A percentile compares a stretch with the other conserved stretches of the same genome.
Conservation (phyloP, 1,140 invertebrate genomes). For the Macrosteles quadrilineatus region DNA sequence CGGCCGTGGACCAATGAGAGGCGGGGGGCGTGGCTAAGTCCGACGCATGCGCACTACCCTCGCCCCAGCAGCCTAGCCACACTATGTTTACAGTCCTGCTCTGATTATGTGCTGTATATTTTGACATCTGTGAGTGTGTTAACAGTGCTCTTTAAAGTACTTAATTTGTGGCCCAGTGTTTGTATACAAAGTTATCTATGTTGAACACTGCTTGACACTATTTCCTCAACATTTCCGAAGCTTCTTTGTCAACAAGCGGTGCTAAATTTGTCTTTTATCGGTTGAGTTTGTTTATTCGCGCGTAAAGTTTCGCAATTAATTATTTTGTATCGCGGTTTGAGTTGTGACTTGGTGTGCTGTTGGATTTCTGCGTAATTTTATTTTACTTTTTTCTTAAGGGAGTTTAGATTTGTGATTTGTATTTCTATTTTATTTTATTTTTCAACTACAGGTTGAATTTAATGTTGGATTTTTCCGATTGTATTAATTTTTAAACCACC, state of each 20-base stretch:
- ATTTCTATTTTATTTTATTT: no score
- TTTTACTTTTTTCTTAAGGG: no score
- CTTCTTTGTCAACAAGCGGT: background rate
- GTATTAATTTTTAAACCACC: no score
- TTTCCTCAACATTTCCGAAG: conserved; percentile 13
- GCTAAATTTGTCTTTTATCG: conserved; percentile 15
- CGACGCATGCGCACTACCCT: background rate
- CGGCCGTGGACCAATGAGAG: background rate
- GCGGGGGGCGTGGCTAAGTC: conserved; percentile 1
- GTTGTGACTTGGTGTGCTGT: no score
- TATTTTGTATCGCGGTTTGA: no score
- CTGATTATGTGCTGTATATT: conserved; percentile 20
- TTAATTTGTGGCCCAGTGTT: conserved; percentile 20
- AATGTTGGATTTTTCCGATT: no score
- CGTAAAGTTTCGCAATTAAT: no score
- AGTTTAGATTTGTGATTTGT: no score
- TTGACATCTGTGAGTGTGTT: conserved; percentile 24
- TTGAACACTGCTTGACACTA: background rate
- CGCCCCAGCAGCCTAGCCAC: background rate
- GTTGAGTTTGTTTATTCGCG: background rate
- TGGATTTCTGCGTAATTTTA: no score
- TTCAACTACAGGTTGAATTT: no score
- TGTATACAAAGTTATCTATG: conserved; percentile 24
- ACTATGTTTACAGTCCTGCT: conserved; percentile 2
- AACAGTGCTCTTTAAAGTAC: conserved; percentile 10